Evolutionary conservation across 1,140 invertebrate genomes (phyloP), one percentile per base, ranked within the genome.

Genomic region (Drosophila mojavensis): DNA sequence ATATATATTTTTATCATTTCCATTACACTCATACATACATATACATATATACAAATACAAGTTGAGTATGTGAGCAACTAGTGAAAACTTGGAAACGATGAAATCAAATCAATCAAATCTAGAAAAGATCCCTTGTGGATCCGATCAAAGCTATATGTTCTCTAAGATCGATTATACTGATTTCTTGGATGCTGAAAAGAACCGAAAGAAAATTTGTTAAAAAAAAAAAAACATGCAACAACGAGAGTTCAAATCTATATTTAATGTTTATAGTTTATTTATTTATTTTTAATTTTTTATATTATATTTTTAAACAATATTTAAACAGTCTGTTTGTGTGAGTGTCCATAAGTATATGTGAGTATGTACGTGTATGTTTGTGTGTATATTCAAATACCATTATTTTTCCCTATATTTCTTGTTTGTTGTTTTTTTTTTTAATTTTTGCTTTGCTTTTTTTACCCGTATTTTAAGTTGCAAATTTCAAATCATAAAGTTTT

Each of bases 401-500:
- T 43, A 63, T 43, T 45, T 39, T 64, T 53, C 33, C 33, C 50
- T 43, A 17, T 64, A 53, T 48, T 36, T 55, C 9, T 10, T 28
- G 68, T 48, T 58, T 63, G 47, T 45, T 55, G 60, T 50, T 73
- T 54, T 45, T 54, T 39, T 78, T 61, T 58, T 76, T 63, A 28
- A 67, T 63, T 62, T 79, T 61, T 74, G 60, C 63, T 62, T 69
- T 47, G 24, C 59, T 62, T 76, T 58, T 17, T 79, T 55, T 86
- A 88, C 83, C 83, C 83, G 83, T 88, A 88, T 78, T 88, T 88
- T 68, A 78, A 80, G 84, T 88, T 85, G 69, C 81, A 88, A 81
- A 65, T 71, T 59, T 71, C 47, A 70, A 75, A 75, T 68, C 39
- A 70, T 45, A 64, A 54, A 39, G 36, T 39, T 59, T 30, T 59